These are phyloP conservation scores for Dermatophagoides farinae DNA, from an alignment of 1,140 invertebrate species.

Conservation along the genomic window DNA sequence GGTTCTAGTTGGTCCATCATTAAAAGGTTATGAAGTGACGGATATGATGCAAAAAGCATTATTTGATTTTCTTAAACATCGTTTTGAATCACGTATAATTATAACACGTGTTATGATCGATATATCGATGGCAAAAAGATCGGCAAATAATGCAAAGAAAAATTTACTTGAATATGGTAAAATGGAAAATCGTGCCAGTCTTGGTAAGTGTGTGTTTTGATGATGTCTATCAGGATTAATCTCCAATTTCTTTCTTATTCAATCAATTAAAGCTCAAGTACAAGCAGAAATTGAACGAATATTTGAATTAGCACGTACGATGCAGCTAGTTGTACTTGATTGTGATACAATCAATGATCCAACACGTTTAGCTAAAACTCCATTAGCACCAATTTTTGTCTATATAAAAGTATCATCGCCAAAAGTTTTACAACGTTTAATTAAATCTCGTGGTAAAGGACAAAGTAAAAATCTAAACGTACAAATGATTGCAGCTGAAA, in stretches of 20 bases:
- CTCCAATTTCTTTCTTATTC: neutral
- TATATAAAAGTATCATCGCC: slow-evolving; percentile 98
- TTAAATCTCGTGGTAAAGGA: slow-evolving; percentile 95
- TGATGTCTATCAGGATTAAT: neutral
- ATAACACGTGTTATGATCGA: slow-evolving; percentile 98
- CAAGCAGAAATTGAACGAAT: slow-evolving; percentile 97
- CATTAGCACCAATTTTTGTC: slow-evolving; percentile 90
- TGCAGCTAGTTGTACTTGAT: slow-evolving; percentile 64
- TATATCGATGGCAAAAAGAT: slow-evolving; percentile 95
- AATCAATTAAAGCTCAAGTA: slow-evolving; percentile 42
- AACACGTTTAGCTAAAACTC: slow-evolving; percentile 95
- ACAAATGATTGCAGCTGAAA: slow-evolving; percentile 98
- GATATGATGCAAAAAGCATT: slow-evolving; percentile 99
- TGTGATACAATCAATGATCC: slow-evolving; percentile 99
- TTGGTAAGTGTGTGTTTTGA: slow-evolving; percentile 27
- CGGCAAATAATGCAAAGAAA: slow-evolving; percentile 86
- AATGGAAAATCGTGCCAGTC: slow-evolving; percentile 54
- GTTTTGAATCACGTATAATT: slow-evolving; percentile 93
- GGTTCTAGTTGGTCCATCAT: slow-evolving; percentile 90
- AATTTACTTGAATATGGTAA: slow-evolving; percentile 72
- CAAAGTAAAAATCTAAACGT: slow-evolving; percentile 93
- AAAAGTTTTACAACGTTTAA: slow-evolving; percentile 91
- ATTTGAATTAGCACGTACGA: slow-evolving; percentile 87
- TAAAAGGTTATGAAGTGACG: slow-evolving; percentile 96
- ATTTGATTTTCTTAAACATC: slow-evolving; percentile 94